Evolutionary conservation across 2,888 invertebrate genomes (phyloP).

Genomic region (Caenorhabditis afra): DNA sequence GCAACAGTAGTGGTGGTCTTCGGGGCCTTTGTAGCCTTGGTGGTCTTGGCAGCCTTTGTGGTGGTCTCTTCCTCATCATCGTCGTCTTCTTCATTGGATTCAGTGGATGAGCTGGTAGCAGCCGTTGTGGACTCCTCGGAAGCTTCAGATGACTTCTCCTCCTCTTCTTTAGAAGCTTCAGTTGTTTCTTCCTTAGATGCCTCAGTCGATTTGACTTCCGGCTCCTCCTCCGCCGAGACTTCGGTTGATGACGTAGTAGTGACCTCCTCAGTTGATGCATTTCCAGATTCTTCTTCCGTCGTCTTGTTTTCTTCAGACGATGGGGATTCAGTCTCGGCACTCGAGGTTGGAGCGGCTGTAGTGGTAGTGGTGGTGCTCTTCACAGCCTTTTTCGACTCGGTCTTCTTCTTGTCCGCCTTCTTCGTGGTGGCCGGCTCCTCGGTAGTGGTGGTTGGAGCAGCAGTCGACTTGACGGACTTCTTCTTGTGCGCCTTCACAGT

Average conservation of each 20-base stretch:
- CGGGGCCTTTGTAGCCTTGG: constrained; percentile 22
- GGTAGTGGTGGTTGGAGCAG: constrained; percentile 44
- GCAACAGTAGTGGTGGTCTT: constrained; percentile 29
- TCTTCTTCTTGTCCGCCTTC: constrained; percentile 51
- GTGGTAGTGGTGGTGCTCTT: constrained; percentile 38
- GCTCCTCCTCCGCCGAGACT: constrained; percentile 47
- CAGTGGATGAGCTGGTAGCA: constrained; percentile 23
- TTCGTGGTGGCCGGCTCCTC: constrained; percentile 41
- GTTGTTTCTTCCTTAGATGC: constrained; percentile 28
- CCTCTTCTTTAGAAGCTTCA: constrained; percentile 32
- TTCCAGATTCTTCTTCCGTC: constrained; percentile 56
- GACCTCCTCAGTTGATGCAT: constrained; percentile 40
- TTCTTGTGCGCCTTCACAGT: constrained; percentile 49
- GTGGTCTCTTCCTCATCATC: constrained; percentile 26
- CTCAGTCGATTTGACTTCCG: constrained; percentile 46
- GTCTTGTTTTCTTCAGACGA: constrained; percentile 56
- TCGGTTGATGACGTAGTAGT: constrained; percentile 49
- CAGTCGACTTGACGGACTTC: constrained; percentile 25
- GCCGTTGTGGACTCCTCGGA: constrained; percentile 22
- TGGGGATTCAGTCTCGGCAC: constrained; percentile 53
- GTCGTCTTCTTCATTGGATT: constrained; percentile 17
- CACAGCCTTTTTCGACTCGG: constrained; percentile 51
- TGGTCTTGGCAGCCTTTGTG: constrained; percentile 29
- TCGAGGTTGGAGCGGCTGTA: constrained; percentile 45
- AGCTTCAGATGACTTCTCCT: constrained; percentile 34